These are phyloP conservation scores for Nettapus auritus DNA, from an alignment of 2,113 vertebrate species.

Conservation along the genomic window DNA sequence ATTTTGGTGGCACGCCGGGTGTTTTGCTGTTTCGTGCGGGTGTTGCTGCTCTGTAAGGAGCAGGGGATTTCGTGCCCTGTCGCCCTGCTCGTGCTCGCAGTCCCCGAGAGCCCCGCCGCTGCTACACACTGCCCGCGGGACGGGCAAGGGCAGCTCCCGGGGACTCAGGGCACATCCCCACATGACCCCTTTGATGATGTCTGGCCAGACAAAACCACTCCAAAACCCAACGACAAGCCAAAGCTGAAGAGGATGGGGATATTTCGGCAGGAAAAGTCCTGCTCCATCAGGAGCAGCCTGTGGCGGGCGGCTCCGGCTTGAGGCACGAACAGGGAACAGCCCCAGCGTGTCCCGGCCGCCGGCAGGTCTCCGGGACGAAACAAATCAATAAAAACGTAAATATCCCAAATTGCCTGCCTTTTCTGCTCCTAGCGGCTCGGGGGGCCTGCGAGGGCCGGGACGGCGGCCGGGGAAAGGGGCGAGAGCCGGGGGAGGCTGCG, in stretches of 20 bases:
- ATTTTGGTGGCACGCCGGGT: background rate
- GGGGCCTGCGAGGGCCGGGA: background rate
- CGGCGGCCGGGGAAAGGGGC: background rate
- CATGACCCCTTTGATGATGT: conserved; percentile 10
- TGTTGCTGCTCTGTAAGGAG: conserved; percentile 2
- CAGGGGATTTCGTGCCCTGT: conserved; percentile 63
- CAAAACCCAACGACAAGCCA: background rate
- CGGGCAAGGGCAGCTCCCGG: conserved; percentile 1
- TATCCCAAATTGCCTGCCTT: background rate
- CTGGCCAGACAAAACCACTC: background rate
- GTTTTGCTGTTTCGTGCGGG: conserved; percentile 11
- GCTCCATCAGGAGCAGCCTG: conserved; percentile 7
- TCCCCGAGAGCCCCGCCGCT: background rate
- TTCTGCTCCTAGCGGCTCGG: background rate
- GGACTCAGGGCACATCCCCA: background rate
- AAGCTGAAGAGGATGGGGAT: background rate
- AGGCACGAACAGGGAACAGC: background rate
- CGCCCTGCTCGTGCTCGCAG: conserved; percentile 31
- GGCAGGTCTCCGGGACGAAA: background rate
- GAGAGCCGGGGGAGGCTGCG: background rate
- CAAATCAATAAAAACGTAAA: background rate
- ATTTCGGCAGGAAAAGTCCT: background rate
- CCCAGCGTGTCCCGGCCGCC: background rate
- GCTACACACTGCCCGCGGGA: background rate
- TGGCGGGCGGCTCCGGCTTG: background rate